These are phyloP conservation scores for Lacerta agilis DNA, from an alignment of 2,797 vertebrate species.

Conservation along the genomic window DNA sequence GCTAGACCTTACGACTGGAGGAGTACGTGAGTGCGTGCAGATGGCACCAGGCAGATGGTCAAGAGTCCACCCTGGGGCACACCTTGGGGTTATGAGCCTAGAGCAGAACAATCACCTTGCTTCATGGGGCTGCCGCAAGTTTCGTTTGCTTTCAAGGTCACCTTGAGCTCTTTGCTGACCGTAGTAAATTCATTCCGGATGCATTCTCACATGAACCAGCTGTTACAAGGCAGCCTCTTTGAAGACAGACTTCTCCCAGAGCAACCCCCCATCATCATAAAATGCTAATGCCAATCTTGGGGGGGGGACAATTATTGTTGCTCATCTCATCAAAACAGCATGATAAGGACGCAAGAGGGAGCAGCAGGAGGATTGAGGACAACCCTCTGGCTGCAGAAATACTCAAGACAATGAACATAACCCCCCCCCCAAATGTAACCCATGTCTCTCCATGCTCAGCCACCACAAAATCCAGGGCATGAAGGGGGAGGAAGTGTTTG, in stretches of 20 bases:
- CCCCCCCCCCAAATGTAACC: rapidly evolving
- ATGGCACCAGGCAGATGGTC: not conserved
- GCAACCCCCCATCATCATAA: not conserved
- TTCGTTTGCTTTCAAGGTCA: not conserved
- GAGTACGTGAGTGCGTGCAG: not conserved
- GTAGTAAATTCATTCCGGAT: no score
- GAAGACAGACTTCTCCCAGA: not conserved
- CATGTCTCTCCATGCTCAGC: no score
- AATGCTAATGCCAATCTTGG: no score
- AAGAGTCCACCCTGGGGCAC: not conserved
- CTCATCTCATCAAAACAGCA: no score
- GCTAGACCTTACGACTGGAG: not conserved
- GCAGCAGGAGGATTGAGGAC: no score
- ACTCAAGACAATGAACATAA: no score
- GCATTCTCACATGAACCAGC: not conserved
- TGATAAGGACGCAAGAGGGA: no score
- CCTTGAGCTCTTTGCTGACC: not conserved
- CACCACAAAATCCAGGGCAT: no score
- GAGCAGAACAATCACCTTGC: not conserved
- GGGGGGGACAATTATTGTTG: no score
- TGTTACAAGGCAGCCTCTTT: not conserved
- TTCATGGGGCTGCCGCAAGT: not conserved
- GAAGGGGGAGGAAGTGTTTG: no score
- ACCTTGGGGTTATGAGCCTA: not conserved
- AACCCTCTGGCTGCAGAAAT: no score